Conservation (phyloP, 2,113 vertebrate genomes). For the Chloebia gouldiae region DNA sequence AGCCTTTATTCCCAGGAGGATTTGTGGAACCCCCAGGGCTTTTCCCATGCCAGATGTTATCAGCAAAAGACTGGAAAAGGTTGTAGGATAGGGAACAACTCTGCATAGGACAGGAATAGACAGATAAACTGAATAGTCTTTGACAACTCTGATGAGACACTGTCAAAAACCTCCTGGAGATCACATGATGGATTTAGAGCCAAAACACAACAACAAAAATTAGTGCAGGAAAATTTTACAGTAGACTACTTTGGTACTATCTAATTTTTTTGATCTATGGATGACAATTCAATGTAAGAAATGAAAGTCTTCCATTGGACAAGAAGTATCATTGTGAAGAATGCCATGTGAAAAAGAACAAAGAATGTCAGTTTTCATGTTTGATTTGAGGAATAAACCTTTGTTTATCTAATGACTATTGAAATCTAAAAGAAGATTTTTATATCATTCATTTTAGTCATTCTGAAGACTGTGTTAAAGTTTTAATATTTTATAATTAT, state of each 20-base stretch:
- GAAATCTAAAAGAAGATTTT: neutral
- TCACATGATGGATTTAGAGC: neutral
- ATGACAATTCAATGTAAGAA: neutral
- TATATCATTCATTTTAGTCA: neutral
- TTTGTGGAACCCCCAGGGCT: neutral
- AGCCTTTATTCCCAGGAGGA: neutral
- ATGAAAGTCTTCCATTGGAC: neutral
- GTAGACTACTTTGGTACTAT: neutral
- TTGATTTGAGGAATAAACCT: neutral
- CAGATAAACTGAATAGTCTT: neutral
- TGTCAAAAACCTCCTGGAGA: neutral
- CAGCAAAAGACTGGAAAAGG: neutral
- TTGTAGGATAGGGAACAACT: neutral
- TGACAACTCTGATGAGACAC: neutral
- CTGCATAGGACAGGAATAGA: neutral
- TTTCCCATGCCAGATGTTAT: fast-evolving
- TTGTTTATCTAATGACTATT: neutral
- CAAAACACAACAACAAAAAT: neutral
- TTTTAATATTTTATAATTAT: neutral
- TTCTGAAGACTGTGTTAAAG: neutral
- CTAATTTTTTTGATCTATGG: neutral
- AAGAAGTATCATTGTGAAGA: neutral
- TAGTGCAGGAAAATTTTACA: neutral
- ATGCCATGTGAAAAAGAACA: neutral
- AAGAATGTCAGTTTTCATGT: neutral